phyloP scores from a whole-genome alignment of 37 sponge, comb jelly and placozoan species.

The Diacarnus erythraeanus region DNA sequence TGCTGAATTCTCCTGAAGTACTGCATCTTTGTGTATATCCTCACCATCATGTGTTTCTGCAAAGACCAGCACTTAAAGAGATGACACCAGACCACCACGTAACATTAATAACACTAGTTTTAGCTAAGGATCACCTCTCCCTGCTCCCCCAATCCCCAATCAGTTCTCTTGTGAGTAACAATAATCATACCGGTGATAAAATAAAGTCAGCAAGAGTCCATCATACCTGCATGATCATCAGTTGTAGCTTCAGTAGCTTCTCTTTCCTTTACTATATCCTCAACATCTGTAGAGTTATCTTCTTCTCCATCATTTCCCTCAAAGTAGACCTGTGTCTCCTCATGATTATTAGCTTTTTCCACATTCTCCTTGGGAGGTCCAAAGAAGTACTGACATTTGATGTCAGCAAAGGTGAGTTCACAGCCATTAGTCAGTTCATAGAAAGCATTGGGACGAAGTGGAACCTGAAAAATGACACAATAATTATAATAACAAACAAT shows the following conservation, averaged over 20 bases:
- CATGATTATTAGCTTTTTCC: neutral
- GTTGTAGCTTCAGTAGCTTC: constrained; percentile 18
- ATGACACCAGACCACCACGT: too few relatives aligned
- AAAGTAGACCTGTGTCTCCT: neutral
- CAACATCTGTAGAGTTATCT: neutral
- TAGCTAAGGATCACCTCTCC: too few relatives aligned
- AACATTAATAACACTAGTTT: too few relatives aligned
- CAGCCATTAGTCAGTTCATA: constrained; percentile 66
- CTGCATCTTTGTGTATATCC: too few relatives aligned
- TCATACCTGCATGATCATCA: constrained; percentile 9
- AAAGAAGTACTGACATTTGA: constrained; percentile 52
- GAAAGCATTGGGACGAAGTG: constrained; percentile 58
- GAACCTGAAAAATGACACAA: constrained; percentile 6
- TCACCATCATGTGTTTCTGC: too few relatives aligned
- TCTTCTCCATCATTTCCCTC: neutral
- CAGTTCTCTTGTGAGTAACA: too few relatives aligned
- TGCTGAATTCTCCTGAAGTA: too few relatives aligned
- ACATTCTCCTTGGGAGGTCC: neutral
- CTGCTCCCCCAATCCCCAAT: too few relatives aligned
- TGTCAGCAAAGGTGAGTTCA: constrained; percentile 50
- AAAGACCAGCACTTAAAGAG: too few relatives aligned
- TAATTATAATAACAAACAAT: neutral
- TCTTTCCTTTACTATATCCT: neutral
- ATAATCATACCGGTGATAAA: too few relatives aligned
- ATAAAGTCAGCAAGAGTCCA: too few relatives aligned